phyloP scores from a whole-genome alignment of 2,797 vertebrate genomes.

The Morelia viridis region DNA sequence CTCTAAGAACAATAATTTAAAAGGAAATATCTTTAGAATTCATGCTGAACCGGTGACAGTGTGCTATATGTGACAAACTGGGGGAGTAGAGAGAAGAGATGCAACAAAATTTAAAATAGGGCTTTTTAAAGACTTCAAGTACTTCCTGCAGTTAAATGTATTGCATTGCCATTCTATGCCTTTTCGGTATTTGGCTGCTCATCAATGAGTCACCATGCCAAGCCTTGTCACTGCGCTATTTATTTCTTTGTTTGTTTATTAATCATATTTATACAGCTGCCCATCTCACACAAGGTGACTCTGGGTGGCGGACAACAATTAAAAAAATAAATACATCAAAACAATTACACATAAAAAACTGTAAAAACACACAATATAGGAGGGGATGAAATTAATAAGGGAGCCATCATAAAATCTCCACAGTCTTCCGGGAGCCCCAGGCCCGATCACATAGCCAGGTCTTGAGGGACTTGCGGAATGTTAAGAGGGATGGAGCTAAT shows the following conservation, averaged over 20 bases:
- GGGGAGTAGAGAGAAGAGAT: neutral
- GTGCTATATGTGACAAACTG: neutral
- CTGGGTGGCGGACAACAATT: no score
- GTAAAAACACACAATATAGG: no score
- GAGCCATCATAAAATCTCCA: no score
- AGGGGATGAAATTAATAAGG: no score
- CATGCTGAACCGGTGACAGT: neutral
- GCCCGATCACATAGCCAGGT: no score
- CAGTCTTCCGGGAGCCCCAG: no score
- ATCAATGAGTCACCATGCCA: neutral
- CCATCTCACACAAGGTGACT: no score
- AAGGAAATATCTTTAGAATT: conserved; percentile 17
- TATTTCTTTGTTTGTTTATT: neutral
- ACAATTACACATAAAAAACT: no score
- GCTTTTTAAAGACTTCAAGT: neutral
- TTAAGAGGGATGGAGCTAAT: no score
- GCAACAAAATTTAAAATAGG: neutral
- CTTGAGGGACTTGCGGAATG: no score
- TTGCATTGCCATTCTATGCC: neutral
- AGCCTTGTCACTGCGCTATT: neutral
- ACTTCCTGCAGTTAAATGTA: neutral
- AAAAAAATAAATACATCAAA: no score
- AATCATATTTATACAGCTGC: no score
- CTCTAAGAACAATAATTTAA: neutral
- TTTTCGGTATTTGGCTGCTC: neutral